Evolutionary conservation across 2,113 vertebrate species (phyloP).

Genomic region (Falco punctatus): DNA sequence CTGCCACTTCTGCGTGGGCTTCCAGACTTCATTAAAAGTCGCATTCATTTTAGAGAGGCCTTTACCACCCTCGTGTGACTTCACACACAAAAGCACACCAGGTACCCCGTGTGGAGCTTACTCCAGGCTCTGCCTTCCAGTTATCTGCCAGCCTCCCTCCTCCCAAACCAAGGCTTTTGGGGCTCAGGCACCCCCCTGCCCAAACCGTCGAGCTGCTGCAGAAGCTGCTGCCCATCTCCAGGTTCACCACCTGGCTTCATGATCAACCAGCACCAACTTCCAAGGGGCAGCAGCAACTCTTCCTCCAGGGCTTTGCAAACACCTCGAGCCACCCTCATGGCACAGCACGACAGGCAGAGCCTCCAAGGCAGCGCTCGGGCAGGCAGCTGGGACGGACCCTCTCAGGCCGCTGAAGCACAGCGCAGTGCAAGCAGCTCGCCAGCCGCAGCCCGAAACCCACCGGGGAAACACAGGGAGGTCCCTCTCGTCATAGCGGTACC

Average conservation of each 20-base stretch:
- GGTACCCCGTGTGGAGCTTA: background rate
- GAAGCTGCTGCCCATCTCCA: background rate
- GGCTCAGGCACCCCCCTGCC: background rate
- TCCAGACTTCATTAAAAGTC: background rate
- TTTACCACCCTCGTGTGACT: background rate
- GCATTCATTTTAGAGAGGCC: background rate
- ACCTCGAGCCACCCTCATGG: background rate
- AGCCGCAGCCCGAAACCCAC: background rate
- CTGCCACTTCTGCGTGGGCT: background rate
- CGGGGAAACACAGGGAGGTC: background rate
- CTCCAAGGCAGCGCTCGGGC: background rate
- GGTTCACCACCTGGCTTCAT: background rate
- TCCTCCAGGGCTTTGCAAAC: background rate
- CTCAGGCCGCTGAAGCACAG: background rate
- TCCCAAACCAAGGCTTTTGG: background rate
- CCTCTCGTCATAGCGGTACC: background rate
- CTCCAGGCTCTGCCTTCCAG: background rate
- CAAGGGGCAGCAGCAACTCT: background rate
- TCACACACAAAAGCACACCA: background rate
- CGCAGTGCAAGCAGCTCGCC: fast-evolving
- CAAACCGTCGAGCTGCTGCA: background rate
- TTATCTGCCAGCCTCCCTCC: background rate
- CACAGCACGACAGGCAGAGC: background rate
- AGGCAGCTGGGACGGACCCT: background rate
- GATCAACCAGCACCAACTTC: background rate